Percentiles rank a stretch among this genome's conserved stretches.
phyloP scores from a whole-genome alignment of 2,888 invertebrate genomes.

The Cylindroiulus punctatus region DNA sequence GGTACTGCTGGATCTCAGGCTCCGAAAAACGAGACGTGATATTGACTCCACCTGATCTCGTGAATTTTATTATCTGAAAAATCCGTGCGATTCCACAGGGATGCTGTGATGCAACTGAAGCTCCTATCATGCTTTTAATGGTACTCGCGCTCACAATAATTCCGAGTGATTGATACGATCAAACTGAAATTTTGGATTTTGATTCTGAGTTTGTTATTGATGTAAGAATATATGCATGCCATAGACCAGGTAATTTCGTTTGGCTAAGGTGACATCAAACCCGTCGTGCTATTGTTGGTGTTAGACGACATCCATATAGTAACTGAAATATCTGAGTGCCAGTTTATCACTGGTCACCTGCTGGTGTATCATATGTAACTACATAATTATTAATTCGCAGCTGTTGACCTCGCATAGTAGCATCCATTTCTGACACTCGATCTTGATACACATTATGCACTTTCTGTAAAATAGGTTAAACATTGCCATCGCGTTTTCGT shows the following conservation, averaged over 20 bases:
- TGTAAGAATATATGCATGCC: no score
- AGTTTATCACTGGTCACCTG: neutral
- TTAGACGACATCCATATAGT: no score
- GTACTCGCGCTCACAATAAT: neutral
- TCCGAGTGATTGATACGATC: neutral
- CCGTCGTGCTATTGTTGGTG: no score
- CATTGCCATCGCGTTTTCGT: no score
- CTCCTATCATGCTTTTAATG: neutral
- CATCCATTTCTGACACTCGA: neutral
- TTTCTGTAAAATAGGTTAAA: neutral
- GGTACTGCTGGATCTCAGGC: neutral
- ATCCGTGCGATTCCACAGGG: neutral
- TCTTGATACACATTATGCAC: neutral
- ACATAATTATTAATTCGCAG: neutral
- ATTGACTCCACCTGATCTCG: neutral
- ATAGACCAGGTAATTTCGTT: no score
- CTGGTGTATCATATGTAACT: neutral
- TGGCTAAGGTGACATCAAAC: no score
- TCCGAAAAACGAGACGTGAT: constrained; percentile 2
- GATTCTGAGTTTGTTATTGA: no score
- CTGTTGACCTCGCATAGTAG: neutral
- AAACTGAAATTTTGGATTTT: neutral
- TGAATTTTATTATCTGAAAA: neutral
- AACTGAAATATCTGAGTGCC: neutral
- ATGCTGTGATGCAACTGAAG: neutral